phyloP scores from a whole-genome alignment of 23 tunicate species.

The Oikopleura albicans region DNA sequence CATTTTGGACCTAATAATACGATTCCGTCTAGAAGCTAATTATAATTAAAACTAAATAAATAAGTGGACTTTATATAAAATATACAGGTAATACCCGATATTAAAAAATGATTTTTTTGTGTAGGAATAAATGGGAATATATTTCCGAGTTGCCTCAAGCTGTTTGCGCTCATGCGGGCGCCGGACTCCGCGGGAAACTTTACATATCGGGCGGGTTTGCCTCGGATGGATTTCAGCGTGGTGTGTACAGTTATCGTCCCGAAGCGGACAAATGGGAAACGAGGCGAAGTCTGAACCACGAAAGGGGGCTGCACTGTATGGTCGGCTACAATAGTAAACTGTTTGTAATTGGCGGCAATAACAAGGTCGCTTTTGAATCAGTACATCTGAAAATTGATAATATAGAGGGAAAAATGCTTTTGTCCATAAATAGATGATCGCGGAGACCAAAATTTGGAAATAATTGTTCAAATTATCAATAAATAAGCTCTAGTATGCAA shows the following conservation, averaged over 20 bases:
- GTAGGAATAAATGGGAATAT: constrained; percentile 67
- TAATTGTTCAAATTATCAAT: too few species aligned
- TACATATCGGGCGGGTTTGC: constrained; percentile 99
- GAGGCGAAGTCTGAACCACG: constrained; percentile 66
- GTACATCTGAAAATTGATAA: constrained; percentile 11
- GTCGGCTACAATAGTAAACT: constrained; percentile 59
- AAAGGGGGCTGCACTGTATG: constrained; percentile 94
- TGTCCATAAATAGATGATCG: too few species aligned
- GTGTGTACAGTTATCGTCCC: constrained; percentile 79
- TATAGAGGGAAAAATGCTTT: background rate
- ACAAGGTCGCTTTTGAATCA: constrained; percentile 76
- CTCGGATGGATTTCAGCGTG: constrained; percentile 84
- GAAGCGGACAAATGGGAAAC: constrained; percentile 77
- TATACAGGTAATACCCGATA: too few species aligned
- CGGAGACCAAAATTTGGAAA: too few species aligned
- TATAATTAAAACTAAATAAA: too few species aligned
- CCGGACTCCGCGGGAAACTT: constrained; percentile 50
- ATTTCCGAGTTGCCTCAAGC: constrained; percentile 83
- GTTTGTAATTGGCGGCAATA: constrained; percentile 91
- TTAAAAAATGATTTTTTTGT: background rate
- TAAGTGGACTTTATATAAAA: too few species aligned
- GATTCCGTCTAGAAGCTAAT: too few species aligned
- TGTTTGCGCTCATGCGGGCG: constrained; percentile 97
- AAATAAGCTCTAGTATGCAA: too few species aligned
- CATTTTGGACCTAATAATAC: too few species aligned